Evolutionary conservation across 2,113 vertebrate species (phyloP).

Genomic region (Pantherophis guttatus): DNA sequence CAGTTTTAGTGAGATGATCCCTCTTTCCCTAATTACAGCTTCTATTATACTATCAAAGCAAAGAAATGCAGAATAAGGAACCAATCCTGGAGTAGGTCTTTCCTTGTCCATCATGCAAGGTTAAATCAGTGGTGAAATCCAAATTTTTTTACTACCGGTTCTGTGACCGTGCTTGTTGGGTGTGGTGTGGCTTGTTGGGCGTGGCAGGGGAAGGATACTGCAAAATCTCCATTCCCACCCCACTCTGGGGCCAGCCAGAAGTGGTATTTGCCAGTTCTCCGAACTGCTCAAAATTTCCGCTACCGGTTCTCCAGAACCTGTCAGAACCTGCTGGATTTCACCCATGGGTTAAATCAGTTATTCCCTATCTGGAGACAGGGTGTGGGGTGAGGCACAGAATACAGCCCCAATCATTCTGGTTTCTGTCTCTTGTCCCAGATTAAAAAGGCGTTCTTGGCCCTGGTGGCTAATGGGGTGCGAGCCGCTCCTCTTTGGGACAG

Average conservation of each 20-base stretch:
- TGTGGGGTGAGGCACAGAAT: not conserved
- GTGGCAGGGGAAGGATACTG: too few species aligned
- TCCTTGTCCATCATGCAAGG: not conserved
- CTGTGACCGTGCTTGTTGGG: too few species aligned
- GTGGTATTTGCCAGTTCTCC: too few species aligned
- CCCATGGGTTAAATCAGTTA: too few species aligned
- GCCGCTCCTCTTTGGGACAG: slow-evolving; percentile 94
- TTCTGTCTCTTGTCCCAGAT: slow-evolving; percentile 70
- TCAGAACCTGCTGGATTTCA: too few species aligned
- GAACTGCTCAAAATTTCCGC: too few species aligned
- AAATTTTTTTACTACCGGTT: too few species aligned
- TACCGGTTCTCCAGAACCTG: too few species aligned
- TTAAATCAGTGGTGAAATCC: too few species aligned
- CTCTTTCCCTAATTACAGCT: not conserved
- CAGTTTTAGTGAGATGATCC: not conserved
- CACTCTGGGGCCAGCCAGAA: too few species aligned
- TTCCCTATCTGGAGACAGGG: not conserved
- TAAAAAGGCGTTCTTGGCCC: slow-evolving; percentile 90
- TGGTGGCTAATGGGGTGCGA: slow-evolving; percentile 88
- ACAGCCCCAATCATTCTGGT: not conserved
- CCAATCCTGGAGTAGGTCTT: not conserved
- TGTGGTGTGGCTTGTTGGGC: too few species aligned
- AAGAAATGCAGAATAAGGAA: not conserved
- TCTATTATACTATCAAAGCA: not conserved
- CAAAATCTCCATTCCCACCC: too few species aligned